These are phyloP conservation scores for Mesoclemmys tuberculata DNA, from an alignment of 2,113 vertebrate genomes.

Conservation along the genomic window DNA sequence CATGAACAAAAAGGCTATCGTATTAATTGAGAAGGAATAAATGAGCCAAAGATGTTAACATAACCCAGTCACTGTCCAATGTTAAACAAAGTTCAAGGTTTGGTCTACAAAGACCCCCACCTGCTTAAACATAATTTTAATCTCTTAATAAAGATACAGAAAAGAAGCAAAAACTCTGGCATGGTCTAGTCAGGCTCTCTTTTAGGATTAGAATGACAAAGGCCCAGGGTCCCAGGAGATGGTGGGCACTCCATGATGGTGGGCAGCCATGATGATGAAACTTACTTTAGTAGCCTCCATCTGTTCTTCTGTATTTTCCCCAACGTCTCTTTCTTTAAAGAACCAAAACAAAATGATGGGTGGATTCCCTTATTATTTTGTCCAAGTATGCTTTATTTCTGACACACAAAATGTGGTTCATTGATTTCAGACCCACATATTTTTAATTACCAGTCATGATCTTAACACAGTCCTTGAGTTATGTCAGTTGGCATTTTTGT, in stretches of 20 bases:
- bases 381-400: background rate
- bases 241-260: no score
- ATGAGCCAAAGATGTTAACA: no score
- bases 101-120: background rate
- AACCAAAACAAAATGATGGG: background rate
- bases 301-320: background rate
- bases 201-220: background rate
- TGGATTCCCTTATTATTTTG: background rate
- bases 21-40: background rate
- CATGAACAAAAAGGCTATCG: background rate
- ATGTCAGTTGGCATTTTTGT: background rate
- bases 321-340: background rate
- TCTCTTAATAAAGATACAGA: background rate
- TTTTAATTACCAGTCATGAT: background rate
- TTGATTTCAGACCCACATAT: background rate
- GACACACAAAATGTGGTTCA: background rate
- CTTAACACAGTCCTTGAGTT: background rate
- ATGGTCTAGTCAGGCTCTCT: background rate
- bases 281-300: background rate
- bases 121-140: background rate
- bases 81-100: background rate
- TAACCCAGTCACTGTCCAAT: background rate
- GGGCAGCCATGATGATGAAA: background rate
- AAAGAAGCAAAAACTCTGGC: background rate
- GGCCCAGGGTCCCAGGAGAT: background rate